phyloP scores from a whole-genome alignment of 2,113 vertebrate genomes.

The Dasyornis broadbenti region DNA sequence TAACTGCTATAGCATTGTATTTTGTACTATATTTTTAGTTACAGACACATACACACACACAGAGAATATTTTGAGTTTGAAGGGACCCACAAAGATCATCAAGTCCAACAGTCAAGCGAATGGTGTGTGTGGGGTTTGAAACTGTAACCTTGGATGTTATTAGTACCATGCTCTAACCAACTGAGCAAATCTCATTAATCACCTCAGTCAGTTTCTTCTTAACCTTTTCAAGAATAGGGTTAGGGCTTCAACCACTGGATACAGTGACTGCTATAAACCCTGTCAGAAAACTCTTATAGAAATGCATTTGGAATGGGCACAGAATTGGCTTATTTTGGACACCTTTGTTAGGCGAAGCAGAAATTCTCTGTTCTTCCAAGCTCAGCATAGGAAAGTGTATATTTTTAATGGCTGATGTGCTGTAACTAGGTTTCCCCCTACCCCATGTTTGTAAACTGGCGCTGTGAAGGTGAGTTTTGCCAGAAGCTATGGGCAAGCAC shows the following conservation, averaged over 20 bases:
- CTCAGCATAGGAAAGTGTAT: rapidly evolving
- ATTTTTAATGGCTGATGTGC: not conserved
- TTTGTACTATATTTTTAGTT: not conserved
- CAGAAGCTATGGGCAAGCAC: not conserved
- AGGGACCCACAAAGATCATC: not conserved
- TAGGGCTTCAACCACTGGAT: not conserved
- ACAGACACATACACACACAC: not conserved
- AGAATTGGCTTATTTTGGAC: not conserved
- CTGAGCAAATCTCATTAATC: not conserved
- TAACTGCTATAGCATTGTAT: not conserved
- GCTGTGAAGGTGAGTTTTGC: not conserved
- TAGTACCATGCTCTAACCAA: not conserved
- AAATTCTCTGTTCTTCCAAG: not conserved
- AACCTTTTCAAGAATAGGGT: not conserved
- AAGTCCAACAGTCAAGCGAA: not conserved
- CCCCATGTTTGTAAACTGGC: no score
- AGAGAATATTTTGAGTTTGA: not conserved
- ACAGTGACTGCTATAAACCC: not conserved
- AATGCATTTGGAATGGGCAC: not conserved
- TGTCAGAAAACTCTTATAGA: not conserved
- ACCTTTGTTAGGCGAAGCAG: not conserved
- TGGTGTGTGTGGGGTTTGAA: not conserved
- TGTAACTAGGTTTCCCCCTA: not conserved
- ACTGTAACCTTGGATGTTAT: not conserved
- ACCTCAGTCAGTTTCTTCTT: not conserved